Evolutionary conservation across 2,797 vertebrate species (phyloP).

Genomic region (Echeneis naucrates): DNA sequence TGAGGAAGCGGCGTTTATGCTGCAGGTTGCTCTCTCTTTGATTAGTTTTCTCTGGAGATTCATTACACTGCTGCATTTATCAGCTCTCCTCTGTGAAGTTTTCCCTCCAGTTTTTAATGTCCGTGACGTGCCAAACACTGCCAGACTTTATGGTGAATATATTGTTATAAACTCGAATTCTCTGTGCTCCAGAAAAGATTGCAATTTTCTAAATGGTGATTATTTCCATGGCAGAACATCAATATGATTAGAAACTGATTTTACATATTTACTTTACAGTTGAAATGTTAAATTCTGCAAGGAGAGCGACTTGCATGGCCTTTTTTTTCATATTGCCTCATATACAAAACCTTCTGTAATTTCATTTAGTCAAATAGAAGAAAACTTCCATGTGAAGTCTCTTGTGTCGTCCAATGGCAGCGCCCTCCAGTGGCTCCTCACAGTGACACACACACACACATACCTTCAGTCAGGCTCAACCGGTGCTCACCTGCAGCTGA

Average conservation of each 20-base stretch:
- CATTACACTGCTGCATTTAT: neutral
- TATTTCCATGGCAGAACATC: neutral
- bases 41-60: neutral
- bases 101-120: neutral
- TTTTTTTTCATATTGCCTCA: neutral
- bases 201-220: neutral
- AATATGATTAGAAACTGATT: too few species aligned
- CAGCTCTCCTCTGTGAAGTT: neutral
- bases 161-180: neutral
- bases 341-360: neutral
- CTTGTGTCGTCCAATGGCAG: slow-evolving; percentile 33
- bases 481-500: neutral
- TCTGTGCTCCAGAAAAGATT: neutral
- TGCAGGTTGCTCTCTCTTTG: neutral
- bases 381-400: slow-evolving; percentile 59
- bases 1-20: neutral
- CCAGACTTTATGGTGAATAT: neutral
- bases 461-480: slow-evolving; percentile 50
- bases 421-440: slow-evolving; percentile 67
- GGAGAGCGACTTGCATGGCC: accelerated
- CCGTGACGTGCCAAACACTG: too few species aligned
- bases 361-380: slow-evolving; percentile 8
- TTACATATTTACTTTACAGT: neutral
- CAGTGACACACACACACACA: neutral
- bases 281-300: neutral